Evolutionary conservation across 2,113 vertebrate genomes (phyloP).

Genomic region (Herpetotheres cachinnans): DNA sequence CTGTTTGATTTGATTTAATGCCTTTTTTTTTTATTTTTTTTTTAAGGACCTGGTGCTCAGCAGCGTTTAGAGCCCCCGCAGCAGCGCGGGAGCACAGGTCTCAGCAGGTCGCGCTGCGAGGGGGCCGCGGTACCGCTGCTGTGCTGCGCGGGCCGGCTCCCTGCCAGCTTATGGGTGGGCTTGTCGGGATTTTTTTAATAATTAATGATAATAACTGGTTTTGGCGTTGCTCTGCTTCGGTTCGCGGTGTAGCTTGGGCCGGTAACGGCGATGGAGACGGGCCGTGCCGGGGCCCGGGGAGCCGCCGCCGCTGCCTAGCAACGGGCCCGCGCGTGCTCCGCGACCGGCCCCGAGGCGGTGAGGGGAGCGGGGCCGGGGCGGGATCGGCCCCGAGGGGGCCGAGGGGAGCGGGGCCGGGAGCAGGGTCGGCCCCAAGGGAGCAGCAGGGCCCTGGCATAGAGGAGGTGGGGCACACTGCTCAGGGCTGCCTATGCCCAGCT

Average conservation of each 20-base stretch:
- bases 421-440: background rate
- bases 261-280: too few species aligned
- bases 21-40: background rate
- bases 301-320: background rate
- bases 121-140: too few species aligned
- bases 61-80: too few species aligned
- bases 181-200: background rate
- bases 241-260: conserved; percentile 79
- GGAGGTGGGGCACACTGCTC: background rate
- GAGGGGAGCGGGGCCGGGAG: background rate
- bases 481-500: too few species aligned
- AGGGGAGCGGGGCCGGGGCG: too few species aligned
- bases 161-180: too few species aligned
- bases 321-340: background rate
- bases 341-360: background rate
- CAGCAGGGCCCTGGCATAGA: accelerated
- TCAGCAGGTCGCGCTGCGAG: too few species aligned
- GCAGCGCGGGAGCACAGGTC: too few species aligned
- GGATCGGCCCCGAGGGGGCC: accelerated
- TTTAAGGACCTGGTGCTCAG: too few species aligned
- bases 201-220: accelerated
- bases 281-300: background rate
- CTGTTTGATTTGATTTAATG: background rate
- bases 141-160: too few species aligned
- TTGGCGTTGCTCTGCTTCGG: conserved; percentile 83